Percentiles rank a stretch among this genome's conserved stretches.
phyloP scores from a whole-genome alignment of 2,888 invertebrate species.

The Aethes cnicana region DNA sequence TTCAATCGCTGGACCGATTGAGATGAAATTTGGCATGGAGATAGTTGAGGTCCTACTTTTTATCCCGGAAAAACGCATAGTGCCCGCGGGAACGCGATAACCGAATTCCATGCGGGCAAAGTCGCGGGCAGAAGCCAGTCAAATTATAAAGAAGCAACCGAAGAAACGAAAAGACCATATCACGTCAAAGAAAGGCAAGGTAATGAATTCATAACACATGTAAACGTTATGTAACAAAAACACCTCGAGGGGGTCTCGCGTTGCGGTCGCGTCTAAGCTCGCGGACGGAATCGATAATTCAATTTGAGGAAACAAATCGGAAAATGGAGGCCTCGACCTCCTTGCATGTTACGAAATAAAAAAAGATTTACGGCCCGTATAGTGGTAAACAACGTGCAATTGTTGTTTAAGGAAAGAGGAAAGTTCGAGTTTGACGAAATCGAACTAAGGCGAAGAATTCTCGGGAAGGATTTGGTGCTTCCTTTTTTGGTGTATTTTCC shows the following conservation, averaged over 20 bases:
- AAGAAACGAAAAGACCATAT: not conserved
- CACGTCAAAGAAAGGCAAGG: not conserved
- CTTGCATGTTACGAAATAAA: slow-evolving; percentile 65
- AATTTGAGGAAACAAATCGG: slow-evolving; percentile 66
- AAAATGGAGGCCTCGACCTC: slow-evolving; percentile 69
- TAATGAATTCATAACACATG: not conserved
- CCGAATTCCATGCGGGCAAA: too few relatives aligned
- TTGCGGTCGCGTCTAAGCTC: slow-evolving; percentile 51
- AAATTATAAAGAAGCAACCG: too few relatives aligned
- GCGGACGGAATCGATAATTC: slow-evolving; percentile 61
- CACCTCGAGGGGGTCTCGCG: slow-evolving; percentile 57
- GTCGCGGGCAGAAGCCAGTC: too few relatives aligned
- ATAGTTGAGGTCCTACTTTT: too few relatives aligned
- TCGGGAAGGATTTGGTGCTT: too few relatives aligned
- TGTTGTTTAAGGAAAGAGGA: not conserved
- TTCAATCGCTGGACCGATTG: too few relatives aligned
- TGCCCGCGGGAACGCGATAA: too few relatives aligned
- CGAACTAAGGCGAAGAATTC: too few relatives aligned
- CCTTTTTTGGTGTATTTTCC: too few relatives aligned
- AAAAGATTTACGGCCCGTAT: slow-evolving; percentile 34
- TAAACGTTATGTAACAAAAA: slow-evolving; percentile 64
- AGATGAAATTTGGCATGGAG: too few relatives aligned
- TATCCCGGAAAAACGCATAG: too few relatives aligned
- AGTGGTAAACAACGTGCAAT: not conserved
- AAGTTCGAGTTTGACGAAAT: not conserved